Evolutionary conservation across 2,888 invertebrate species (phyloP), one percentile per base, ranked within the genome.

Genomic region (Dryobota labecula): DNA sequence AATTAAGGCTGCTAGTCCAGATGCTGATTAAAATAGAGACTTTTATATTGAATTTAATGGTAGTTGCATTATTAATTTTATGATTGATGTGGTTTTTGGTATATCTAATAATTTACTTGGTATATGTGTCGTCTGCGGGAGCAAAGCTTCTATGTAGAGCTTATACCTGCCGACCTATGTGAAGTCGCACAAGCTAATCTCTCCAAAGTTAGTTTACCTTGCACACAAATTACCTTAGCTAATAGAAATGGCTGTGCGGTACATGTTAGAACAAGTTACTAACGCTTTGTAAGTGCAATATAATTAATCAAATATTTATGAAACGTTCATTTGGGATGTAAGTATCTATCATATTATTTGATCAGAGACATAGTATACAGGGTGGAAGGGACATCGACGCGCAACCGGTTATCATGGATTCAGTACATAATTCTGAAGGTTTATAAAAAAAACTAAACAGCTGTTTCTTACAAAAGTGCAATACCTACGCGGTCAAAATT

Each of bases 201-300:
- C 38, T 41, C 33, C 36, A 54, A 45, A 79, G 53, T 79, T 51
- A 24, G 56, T 49, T 62, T 53, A 66, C 56, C 56, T 79, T 53
- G 74, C 62, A 57, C 15, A 73, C 74, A 62, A 57, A 73, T 62
- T 66, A 73, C 51, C 24, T 33, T 47, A 57, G 38, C 33, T 65
- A 53, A 62, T 57, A 57, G 38, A 53, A 53, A 56, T 79, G 56
- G 38, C 38, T 76, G 57, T 79, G 24, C 57, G 49, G 65, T 47
- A 58, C 30, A 68, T 65, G n/a, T 61, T 53, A 49, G 49, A 43
- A 33, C 38, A 27, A 33, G 24, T 69, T 58, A 45, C 18, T 53
- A 45, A 60, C 24, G 60, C 38, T 64, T 43, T 51, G 54, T 38
- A 33, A 56, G 30, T 30, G 33, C 56, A 78, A 36, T 60, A n/a